Evolutionary conservation across 2,113 vertebrate genomes (phyloP).

Genomic region (Neotoma lepida): DNA sequence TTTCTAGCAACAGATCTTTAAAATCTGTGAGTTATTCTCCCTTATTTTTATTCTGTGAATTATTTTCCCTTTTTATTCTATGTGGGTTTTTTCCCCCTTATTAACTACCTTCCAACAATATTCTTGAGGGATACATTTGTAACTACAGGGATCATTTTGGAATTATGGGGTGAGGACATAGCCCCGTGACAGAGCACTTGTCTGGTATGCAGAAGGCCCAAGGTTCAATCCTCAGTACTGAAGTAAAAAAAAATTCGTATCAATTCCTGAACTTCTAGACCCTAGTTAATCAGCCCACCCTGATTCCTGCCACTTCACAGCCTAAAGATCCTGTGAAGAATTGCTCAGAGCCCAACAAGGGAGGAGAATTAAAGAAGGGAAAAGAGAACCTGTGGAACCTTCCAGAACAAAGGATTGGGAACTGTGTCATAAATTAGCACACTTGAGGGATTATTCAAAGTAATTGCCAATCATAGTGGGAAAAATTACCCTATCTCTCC

Average conservation of each 20-base stretch:
- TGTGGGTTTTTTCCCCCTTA: neutral
- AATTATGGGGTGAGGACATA: neutral
- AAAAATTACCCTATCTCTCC: neutral
- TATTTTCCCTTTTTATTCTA: neutral
- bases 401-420: neutral
- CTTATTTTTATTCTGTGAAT: neutral
- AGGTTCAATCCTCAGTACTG: too few relatives aligned
- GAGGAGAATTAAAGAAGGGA: neutral
- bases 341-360: neutral
- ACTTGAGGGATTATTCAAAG: neutral
- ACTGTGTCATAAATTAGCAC: neutral
- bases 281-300: neutral
- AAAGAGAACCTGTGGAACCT: neutral
- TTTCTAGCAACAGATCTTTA: constrained; percentile 4
- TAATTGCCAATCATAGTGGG: neutral
- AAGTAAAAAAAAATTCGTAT: neutral
- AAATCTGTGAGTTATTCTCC: neutral
- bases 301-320: neutral
- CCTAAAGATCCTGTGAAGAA: neutral
- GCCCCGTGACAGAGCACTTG: neutral
- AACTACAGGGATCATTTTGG: neutral
- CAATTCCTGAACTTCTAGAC: neutral
- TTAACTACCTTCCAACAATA: neutral
- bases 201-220: neutral
- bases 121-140: neutral